Evolutionary conservation across 1,140 invertebrate genomes (phyloP).

Genomic region (Gonatopus flavifemur): DNA sequence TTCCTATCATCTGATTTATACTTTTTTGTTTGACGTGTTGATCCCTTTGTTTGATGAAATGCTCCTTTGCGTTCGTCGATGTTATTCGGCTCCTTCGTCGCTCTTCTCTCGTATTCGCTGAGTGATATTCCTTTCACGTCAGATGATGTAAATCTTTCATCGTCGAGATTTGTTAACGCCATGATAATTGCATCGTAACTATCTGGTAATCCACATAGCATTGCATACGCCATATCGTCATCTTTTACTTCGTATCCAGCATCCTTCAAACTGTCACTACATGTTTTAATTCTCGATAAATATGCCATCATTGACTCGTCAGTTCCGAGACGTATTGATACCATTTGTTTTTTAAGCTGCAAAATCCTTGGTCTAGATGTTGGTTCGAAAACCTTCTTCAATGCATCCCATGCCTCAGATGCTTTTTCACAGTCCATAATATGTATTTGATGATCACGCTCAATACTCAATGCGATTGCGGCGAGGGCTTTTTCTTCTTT

Average conservation of each 20-base stretch:
- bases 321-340: not conserved
- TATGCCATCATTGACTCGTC: slow-evolving; percentile 6
- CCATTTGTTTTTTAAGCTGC: slow-evolving; percentile 1
- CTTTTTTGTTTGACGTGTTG: not conserved
- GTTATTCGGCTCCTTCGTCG: not conserved
- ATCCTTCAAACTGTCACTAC: not conserved
- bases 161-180: not conserved
- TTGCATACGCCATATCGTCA: slow-evolving; percentile 4
- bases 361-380: slow-evolving; percentile 6
- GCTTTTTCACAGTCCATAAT: slow-evolving; percentile 4
- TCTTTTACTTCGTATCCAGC: slow-evolving; percentile 6
- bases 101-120: not conserved
- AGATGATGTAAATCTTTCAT: not conserved
- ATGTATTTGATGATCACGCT: slow-evolving; percentile 5
- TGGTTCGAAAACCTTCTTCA: slow-evolving; percentile 8
- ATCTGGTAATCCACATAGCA: slow-evolving; percentile 6
- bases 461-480: not conserved
- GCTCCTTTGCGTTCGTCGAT: not conserved
- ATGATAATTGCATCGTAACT: slow-evolving; percentile 3
- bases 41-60: not conserved
- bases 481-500: slow-evolving; percentile 6
- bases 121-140: not conserved
- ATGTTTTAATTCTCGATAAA: slow-evolving; percentile 5
- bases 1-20: not conserved
- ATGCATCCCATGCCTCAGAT: not conserved